Evolutionary conservation across 2,888 invertebrate species (phyloP).

Genomic region (Ceramica pisi): DNA sequence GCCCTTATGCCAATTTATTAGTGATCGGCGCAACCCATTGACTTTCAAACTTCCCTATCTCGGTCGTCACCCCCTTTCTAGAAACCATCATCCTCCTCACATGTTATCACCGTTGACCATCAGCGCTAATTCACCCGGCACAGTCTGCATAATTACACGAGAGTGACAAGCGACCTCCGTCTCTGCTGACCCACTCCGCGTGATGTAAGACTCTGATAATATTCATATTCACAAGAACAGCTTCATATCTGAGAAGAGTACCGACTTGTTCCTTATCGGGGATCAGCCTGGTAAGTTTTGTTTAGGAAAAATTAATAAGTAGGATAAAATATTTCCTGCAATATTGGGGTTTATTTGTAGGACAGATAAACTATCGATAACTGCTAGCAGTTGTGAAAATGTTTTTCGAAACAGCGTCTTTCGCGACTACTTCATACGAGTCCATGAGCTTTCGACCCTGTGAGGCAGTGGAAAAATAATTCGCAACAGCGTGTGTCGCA

Average conservation of each 20-base stretch:
- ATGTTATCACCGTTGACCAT: constrained; percentile 9
- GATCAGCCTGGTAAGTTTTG: neutral
- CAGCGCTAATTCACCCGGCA: constrained; percentile 5
- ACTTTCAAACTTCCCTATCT: too few relatives aligned
- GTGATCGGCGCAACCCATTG: too few relatives aligned
- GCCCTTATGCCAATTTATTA: too few relatives aligned
- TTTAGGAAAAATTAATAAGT: neutral
- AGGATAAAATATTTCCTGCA: neutral
- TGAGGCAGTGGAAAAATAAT: too few relatives aligned
- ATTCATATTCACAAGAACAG: constrained; percentile 6
- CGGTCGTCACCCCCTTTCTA: neutral
- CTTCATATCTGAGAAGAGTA: constrained; percentile 8
- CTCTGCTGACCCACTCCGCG: constrained; percentile 22
- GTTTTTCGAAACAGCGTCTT: too few relatives aligned
- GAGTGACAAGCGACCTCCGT: constrained; percentile 21
- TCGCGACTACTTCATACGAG: too few relatives aligned
- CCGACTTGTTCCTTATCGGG: constrained; percentile 3
- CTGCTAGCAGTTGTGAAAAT: too few relatives aligned
- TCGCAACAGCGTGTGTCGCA: too few relatives aligned
- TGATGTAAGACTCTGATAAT: constrained; percentile 41
- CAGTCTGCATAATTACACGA: constrained; percentile 21
- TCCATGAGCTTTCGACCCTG: too few relatives aligned
- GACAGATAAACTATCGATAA: too few relatives aligned
- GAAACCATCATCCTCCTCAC: too few relatives aligned
- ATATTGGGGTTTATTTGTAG: neutral